Conservation (phyloP, 2,797 vertebrate species). For the Bovichtus diacanthus region DNA sequence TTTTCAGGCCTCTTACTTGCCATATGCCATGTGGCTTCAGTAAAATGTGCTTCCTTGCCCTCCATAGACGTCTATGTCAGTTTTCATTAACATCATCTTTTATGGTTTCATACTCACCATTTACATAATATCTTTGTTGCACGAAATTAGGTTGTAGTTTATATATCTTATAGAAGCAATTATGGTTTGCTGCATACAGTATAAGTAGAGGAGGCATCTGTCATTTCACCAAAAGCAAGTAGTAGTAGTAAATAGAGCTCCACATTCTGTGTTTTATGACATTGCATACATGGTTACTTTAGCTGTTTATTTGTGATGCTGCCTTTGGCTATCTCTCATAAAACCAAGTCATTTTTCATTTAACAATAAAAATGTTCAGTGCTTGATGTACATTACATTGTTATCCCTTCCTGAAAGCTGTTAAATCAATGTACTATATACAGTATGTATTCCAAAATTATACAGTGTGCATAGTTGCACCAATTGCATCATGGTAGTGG, state of each 20-base stretch:
- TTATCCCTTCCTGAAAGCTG: conserved; percentile 33
- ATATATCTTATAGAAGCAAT: background rate
- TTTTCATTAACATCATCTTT: conserved; percentile 15
- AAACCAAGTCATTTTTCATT: conserved; percentile 53
- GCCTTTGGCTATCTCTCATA: conserved; percentile 46
- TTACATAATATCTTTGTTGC: conserved; percentile 8
- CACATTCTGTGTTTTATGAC: conserved; percentile 41
- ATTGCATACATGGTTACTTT: conserved; percentile 20
- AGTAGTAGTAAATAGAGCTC: conserved; percentile 25
- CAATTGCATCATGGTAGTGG: conserved; percentile 3
- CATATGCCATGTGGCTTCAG: background rate
- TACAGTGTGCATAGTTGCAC: conserved; percentile 11
- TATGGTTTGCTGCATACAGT: background rate
- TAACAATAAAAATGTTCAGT: conserved; percentile 31
- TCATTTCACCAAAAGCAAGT: conserved; percentile 11
- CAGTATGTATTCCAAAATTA: conserved; percentile 8
- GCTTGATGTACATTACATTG: conserved; percentile 43
- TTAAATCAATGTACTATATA: conserved; percentile 19
- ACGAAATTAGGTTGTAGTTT: conserved; percentile 10
- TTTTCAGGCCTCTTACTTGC: background rate
- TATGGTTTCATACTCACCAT: background rate
- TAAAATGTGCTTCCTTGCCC: conserved; percentile 19
- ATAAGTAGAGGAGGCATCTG: conserved; percentile 8
- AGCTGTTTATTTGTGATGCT: conserved; percentile 42
- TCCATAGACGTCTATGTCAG: conserved; percentile 17